Evolutionary conservation across 2,797 vertebrate species (phyloP).

Genomic region (Limnodromus scolopaceus): DNA sequence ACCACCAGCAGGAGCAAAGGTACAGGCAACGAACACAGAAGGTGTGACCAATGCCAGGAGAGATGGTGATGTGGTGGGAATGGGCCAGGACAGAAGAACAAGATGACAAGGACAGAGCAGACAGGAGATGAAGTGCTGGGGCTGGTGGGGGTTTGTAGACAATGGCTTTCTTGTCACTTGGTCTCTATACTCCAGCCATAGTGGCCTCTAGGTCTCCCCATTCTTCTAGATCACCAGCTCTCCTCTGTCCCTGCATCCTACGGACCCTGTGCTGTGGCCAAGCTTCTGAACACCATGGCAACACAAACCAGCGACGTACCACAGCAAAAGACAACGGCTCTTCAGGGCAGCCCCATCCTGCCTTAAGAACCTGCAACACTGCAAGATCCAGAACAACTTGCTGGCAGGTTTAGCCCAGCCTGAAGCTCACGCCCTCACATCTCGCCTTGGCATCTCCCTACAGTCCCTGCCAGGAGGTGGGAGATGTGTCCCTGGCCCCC

Average conservation of each 20-base stretch:
- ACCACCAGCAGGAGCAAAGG: background rate
- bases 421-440: background rate
- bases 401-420: background rate
- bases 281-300: background rate
- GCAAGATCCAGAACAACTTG: background rate
- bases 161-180: background rate
- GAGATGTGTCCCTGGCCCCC: background rate
- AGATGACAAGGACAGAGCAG: background rate
- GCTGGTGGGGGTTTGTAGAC: background rate
- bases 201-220: background rate
- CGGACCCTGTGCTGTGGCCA: background rate
- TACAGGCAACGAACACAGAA: rapidly evolving
- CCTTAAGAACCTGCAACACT: background rate
- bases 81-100: background rate
- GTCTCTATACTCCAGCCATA: background rate
- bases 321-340: background rate
- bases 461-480: background rate
- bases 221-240: background rate
- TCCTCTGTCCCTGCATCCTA: background rate
- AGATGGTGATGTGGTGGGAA: background rate
- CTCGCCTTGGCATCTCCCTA: background rate
- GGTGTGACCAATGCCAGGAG: background rate
- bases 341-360: background rate
- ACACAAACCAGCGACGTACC: rapidly evolving
- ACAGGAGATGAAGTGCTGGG: background rate